Evolutionary conservation across 2,888 invertebrate species (phyloP), one percentile per base, ranked within the genome.

Genomic region (Nomada ferruginata): DNA sequence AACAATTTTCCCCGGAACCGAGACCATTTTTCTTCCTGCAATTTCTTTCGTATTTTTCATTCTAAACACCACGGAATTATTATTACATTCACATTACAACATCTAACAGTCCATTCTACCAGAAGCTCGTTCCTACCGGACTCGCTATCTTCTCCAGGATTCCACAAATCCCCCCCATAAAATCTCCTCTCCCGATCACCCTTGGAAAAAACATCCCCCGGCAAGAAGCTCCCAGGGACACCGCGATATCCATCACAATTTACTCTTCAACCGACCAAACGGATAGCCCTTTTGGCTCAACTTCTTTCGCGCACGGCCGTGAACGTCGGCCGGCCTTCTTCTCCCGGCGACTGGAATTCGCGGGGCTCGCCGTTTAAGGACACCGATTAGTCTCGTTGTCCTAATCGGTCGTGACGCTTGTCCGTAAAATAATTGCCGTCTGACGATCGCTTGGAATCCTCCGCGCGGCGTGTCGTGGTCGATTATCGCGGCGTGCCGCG

Each of bases 371-470:
- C 89, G 66, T 87, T 89, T 86, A 88, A 89, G 85, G 77, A 69
- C 79, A 65, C 76, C 90, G 88, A 90, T 91, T 91, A 91, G 86
- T 90, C 89, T 70, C 63, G 76, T 76, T 76, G 69, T 71, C 84
- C 88, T 85, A 89, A 91, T 87, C 85, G 85, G 83, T 81, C 76
- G 69, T 73, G 83, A 87, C 77, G 78, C 76, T 72, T 65, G 79
- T 71, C 83, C 85, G 87, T 84, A 85, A 89, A 88, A 88, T 88
- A 90, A 90, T 90, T 87, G 83, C 84, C 79, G 78, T 63, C 82
- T 87, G 89, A 87, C 76, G 76, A 87, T 89, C 83, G 86, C 72
- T 52, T 47, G 76, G 85, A 82, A 78, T 86, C 76, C 59, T 68
- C 26, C 47, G 26, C 18, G 53, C 55, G 55, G 20, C 23, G 63